These are phyloP conservation scores for Acrossocheilus fasciatus DNA, from an alignment of 2,797 vertebrate species.

Conservation along the genomic window DNA sequence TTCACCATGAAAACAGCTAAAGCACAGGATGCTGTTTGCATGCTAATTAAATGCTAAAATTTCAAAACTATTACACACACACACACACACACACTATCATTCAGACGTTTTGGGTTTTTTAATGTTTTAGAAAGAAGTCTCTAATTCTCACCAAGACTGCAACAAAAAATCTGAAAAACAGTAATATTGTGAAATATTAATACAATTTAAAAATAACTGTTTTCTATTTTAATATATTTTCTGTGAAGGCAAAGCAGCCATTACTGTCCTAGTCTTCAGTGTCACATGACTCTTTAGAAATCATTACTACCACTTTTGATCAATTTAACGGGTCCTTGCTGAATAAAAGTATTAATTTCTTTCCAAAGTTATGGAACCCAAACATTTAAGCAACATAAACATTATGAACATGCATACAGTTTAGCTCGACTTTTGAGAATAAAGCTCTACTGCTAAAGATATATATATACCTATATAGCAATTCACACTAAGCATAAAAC, in stretches of 20 bases:
- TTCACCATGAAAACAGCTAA: neutral
- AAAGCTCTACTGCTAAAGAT: neutral
- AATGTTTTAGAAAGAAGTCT: neutral
- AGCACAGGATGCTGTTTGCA: neutral
- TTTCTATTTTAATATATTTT: no score
- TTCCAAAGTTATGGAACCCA: neutral
- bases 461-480: neutral
- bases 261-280: no score
- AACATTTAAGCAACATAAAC: neutral
- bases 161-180: neutral
- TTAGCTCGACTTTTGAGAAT: neutral
- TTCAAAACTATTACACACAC: neutral
- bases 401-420: neutral
- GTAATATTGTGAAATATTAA: no score
- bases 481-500: neutral
- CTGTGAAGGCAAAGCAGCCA: no score
- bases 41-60: neutral
- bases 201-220: no score
- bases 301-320: neutral
- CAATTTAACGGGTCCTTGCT: neutral
- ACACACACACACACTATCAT: neutral
- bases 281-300: no score
- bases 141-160: neutral
- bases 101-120: accelerated
- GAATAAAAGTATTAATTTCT: neutral